Evolutionary conservation across 2,888 invertebrate species (phyloP).

Genomic region (Meandrusa payeni): DNA sequence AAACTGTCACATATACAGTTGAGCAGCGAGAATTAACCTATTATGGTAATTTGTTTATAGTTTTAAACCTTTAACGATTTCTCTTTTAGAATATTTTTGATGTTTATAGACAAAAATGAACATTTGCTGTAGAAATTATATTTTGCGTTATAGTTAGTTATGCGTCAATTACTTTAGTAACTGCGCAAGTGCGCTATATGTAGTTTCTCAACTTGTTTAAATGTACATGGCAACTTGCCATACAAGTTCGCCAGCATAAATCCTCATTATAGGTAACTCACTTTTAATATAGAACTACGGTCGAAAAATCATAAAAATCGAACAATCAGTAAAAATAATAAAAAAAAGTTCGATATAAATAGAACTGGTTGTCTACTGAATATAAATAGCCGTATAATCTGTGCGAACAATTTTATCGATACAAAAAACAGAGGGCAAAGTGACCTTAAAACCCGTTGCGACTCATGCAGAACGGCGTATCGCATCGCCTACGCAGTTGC

Average conservation of each 20-base stretch:
- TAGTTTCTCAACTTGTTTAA: slow-evolving; percentile 2
- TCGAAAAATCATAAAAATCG: no score
- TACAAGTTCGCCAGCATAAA: no score
- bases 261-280: no score
- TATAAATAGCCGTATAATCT: not conserved
- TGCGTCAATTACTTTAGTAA: not conserved
- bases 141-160: no score
- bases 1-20: slow-evolving; percentile 6
- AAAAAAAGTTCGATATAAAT: not conserved
- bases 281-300: no score
- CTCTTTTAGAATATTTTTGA: no score
- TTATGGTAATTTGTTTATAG: slow-evolving; percentile 2
- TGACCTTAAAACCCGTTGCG: slow-evolving; percentile 19
- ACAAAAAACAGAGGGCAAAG: slow-evolving; percentile 11
- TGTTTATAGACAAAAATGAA: no score
- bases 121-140: no score
- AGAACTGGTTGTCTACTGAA: not conserved
- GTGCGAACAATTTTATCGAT: not conserved
- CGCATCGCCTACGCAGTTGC: slow-evolving; percentile 22
- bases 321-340: no score
- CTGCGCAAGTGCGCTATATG: slow-evolving; percentile 1
- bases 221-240: not conserved
- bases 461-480: slow-evolving; percentile 11
- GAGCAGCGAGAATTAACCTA: not conserved
- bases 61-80: not conserved